Evolutionary conservation across 1,140 invertebrate species (phyloP).

Genomic region (Lepeophtheirus salmonis): DNA sequence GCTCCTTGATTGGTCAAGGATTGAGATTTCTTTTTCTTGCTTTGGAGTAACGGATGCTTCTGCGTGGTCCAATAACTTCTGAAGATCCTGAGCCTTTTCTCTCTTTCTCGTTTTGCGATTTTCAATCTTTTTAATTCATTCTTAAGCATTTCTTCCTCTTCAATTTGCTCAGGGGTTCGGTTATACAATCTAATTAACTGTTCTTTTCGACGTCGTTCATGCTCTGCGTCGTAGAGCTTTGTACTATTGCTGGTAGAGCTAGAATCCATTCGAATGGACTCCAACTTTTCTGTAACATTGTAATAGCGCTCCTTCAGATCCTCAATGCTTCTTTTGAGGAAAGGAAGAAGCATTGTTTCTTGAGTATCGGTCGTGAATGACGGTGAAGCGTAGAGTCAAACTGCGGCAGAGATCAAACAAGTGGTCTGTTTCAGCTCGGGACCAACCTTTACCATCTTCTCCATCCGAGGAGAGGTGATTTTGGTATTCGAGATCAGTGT

Average conservation of each 20-base stretch:
- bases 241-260: too few species aligned
- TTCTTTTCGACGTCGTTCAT: slow-evolving; percentile 79
- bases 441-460: slow-evolving; percentile 44
- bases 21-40: slow-evolving; percentile 32
- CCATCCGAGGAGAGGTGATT: slow-evolving; percentile 56
- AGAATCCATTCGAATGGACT: slow-evolving; percentile 29
- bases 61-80: slow-evolving; percentile 85
- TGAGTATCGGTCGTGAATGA: slow-evolving; percentile 67
- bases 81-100: slow-evolving; percentile 90
- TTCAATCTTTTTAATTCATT: slow-evolving; percentile 84
- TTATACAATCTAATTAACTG: slow-evolving; percentile 82
- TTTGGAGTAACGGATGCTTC: slow-evolving; percentile 31
- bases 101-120: slow-evolving; percentile 90
- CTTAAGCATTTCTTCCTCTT: slow-evolving; percentile 83
- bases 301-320: slow-evolving; percentile 82
- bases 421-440: slow-evolving; percentile 79
- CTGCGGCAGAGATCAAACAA: slow-evolving; percentile 71
- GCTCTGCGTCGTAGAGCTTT: slow-evolving; percentile 78
- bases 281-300: slow-evolving; percentile 33
- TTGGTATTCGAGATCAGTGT: slow-evolving; percentile 78
- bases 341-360: slow-evolving; percentile 28
- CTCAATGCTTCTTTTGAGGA: slow-evolving; percentile 53
- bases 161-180: slow-evolving; percentile 78
- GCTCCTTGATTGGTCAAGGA: neutral
- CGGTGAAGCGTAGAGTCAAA: slow-evolving; percentile 78